Base-by-base conservation (phyloP, 2,888 invertebrate species). In the Orthonychiurus folsomi region DNA sequence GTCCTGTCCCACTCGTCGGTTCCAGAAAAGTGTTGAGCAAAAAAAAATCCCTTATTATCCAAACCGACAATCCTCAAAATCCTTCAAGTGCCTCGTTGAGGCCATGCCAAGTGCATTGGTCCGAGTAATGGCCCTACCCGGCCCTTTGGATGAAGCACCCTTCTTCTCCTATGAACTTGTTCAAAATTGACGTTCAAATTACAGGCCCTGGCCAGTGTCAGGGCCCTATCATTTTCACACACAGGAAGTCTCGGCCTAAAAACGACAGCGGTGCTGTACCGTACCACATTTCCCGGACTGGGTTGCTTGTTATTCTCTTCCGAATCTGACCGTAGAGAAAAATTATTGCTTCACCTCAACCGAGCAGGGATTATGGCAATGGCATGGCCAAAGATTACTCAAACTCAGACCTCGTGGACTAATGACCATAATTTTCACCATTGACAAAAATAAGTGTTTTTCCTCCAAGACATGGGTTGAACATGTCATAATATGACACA, bases 231-330 rank as follows among this genome's bases (percentile, higher is more conserved):
- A 71, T 71, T 71, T 71, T 71, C 69, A 71, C 69, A 52, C 52
- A 69, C 71, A 71, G 71, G 71, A 71, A 71, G 71, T 69, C 69
- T 69, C 63, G 71, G 71, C 63, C 60, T 63, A 52, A n/a, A 60
- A 47, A 58, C n/a, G n/a, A n/a, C n/a, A n/a, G n/a, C n/a, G n/a
- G n/a, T n/a, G n/a, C n/a, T n/a, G n/a, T n/a, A n/a, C n/a, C n/a
- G n/a, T n/a, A n/a, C n/a, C n/a, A n/a, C n/a, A n/a, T n/a, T n/a
- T n/a, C n/a, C n/a, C n/a, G n/a, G n/a, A n/a, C n/a, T 15, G 37
- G 37, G 37, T 37, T 15, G 37, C 37, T 37, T 37, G 37, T 37
- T 37, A 37, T 37, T 37, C 37, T 37, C 9, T 37, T 37, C 15
- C 37, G 5, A 15, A 9, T 37, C 37, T 15, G 37, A 37, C 5